phyloP scores from a whole-genome alignment of 2,113 vertebrate species.

The Butorides virescens region DNA sequence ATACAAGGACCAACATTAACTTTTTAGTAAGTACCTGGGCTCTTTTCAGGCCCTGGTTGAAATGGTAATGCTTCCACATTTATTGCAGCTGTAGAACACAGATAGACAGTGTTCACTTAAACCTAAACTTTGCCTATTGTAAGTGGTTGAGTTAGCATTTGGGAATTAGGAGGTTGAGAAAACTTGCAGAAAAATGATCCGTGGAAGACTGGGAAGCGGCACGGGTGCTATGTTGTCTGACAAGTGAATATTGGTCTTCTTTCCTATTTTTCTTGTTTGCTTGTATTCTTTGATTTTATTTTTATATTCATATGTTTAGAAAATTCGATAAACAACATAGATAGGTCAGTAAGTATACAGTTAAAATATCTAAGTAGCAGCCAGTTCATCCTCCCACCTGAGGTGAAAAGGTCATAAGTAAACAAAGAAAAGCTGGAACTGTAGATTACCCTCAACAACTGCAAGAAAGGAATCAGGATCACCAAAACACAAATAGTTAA shows the following conservation, averaged over 20 bases:
- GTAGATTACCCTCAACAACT: not conserved
- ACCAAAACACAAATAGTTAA: not conserved
- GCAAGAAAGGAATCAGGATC: not conserved
- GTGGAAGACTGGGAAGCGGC: not conserved
- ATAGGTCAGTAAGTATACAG: not conserved
- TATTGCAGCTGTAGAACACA: not conserved
- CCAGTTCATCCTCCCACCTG: not conserved
- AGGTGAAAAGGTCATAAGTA: not conserved
- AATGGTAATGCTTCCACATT: not conserved
- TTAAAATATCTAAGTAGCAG: not conserved
- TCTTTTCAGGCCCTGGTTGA: not conserved
- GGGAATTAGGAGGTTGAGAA: not conserved
- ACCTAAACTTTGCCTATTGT: not conserved
- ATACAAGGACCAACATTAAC: not conserved
- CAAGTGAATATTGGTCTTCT: not conserved
- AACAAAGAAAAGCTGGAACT: not conserved
- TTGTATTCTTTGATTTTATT: not conserved
- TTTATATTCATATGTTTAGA: not conserved
- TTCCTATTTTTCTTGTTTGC: not conserved
- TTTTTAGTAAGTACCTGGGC: not conserved
- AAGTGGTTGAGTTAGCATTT: not conserved
- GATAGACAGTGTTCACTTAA: not conserved
- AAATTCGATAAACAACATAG: not conserved
- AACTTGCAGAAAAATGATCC: not conserved
- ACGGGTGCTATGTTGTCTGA: not conserved